Base-by-base conservation (phyloP, 2,888 invertebrate genomes). In the Andrena praecox region DNA sequence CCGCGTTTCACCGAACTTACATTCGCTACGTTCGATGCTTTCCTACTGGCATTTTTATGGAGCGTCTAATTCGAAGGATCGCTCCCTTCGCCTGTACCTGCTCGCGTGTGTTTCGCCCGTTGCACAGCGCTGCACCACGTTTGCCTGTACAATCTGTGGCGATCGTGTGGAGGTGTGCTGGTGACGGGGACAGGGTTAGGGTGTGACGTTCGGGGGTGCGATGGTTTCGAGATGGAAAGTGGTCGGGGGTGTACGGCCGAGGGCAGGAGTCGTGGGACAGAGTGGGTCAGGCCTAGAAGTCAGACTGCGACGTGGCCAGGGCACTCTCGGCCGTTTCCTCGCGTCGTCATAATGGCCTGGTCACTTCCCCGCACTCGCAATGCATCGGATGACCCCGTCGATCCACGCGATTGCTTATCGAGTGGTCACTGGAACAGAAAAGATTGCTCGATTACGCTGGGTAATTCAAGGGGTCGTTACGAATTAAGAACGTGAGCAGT, bases 361-460 rank as follows among this genome's bases (percentile, higher is more conserved):
- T 93, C 80, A 93, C 93, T 87, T 93, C 94, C 77, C 92, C 92
- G 87, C 92, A 93, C 84, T 93, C 92, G 87, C 92, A 93, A 71
- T 91, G 90, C 80, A 89, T 87, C 77, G 91, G 89, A 70, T 92
- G 87, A 77, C 91, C 93, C 80, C 93, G 90, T 59, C 93, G 92
- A 92, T 96, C 96, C 90, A 96, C 96, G 84, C 96, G 95, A 90
- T 96, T 96, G 94, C 96, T 96, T 94, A 96, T 96, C 91, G 96
- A 96, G 91, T 96, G 96, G 94, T 96, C 96, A 93, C 96, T 96
- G 94, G 31, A 95, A 94, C 89, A 92, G 74, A 91, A 70, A 79
- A 72, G 56, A n/a, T 42, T 59, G 10, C 10, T 1, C 6, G 4
- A 50, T 77, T 56, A 69, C 20, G 29, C 35, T 10, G 10, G 6